Evolutionary conservation across 1,140 invertebrate species (phyloP).

Genomic region (Branchinecta lynchi): DNA sequence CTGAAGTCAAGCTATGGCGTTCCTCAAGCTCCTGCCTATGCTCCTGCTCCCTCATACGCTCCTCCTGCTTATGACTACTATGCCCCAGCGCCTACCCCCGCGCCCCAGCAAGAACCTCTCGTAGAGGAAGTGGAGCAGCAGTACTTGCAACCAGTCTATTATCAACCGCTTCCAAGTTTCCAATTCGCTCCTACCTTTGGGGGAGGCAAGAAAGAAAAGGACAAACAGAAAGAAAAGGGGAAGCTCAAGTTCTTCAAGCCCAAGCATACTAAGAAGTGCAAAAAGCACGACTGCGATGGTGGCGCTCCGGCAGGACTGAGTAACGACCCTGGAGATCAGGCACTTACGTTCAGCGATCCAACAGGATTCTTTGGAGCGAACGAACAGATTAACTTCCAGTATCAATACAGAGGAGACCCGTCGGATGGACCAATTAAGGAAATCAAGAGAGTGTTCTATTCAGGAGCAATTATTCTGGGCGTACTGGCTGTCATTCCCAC

Average conservation of each 20-base stretch:
- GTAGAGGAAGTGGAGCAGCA: background rate
- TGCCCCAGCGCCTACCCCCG: background rate
- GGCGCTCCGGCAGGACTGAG: background rate
- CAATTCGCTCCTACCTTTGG: background rate
- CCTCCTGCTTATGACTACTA: background rate
- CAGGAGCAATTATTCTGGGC: slow-evolving; percentile 19
- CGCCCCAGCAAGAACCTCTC: background rate
- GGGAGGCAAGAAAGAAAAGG: background rate
- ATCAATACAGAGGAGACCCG: slow-evolving; percentile 17
- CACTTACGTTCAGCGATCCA: background rate
- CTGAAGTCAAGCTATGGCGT: background rate
- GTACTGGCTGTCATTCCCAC: slow-evolving; percentile 14
- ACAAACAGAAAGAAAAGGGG: background rate
- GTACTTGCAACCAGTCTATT: background rate
- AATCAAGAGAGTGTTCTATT: slow-evolving; percentile 19
- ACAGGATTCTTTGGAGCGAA: background rate
- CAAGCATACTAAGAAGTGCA: background rate
- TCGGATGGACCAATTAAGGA: slow-evolving; percentile 7
- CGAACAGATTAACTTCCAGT: slow-evolving; percentile 18
- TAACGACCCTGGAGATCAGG: background rate
- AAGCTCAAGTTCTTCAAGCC: background rate
- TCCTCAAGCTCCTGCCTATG: background rate
- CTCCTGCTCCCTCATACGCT: background rate
- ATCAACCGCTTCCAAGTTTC: background rate
- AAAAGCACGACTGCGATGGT: background rate